A percentile compares a stretch with the other conserved stretches of the same genome.
These are phyloP conservation scores for Melanerpes aurifrons DNA, from an alignment of 2,113 vertebrate genomes.

Conservation along the genomic window DNA sequence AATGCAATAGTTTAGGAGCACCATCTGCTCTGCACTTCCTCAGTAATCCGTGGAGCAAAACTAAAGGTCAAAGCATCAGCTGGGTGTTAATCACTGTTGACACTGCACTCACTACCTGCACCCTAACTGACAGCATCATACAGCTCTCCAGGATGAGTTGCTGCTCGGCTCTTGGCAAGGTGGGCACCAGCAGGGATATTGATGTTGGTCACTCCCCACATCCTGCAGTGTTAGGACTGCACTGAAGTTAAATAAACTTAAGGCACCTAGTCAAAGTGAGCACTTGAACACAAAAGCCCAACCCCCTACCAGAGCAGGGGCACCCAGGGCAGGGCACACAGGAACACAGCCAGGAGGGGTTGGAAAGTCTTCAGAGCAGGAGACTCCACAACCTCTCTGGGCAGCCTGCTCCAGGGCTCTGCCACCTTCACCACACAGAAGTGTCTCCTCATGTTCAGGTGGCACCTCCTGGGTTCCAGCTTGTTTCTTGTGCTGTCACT, in stretches of 20 bases:
- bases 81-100: not conserved
- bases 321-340: no score
- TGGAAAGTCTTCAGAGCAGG: no score
- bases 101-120: fast-evolving
- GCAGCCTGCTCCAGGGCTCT: no score
- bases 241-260: not conserved
- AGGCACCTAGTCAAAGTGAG: not conserved
- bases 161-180: not conserved
- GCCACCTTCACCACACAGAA: no score
- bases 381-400: no score
- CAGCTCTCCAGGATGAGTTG: not conserved
- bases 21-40: not conserved
- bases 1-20: not conserved
- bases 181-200: not conserved
- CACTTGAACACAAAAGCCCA: no score
- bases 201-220: not conserved
- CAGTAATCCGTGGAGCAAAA: not conserved
- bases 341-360: no score
- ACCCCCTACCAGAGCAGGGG: no score
- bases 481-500: no score
- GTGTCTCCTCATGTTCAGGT: no score
- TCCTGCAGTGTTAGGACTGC: not conserved
- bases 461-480: no score
- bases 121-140: not conserved
- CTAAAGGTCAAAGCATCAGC: not conserved